Conservation (phyloP, 2,888 invertebrate genomes). For the Eupelmus urozonus region DNA sequence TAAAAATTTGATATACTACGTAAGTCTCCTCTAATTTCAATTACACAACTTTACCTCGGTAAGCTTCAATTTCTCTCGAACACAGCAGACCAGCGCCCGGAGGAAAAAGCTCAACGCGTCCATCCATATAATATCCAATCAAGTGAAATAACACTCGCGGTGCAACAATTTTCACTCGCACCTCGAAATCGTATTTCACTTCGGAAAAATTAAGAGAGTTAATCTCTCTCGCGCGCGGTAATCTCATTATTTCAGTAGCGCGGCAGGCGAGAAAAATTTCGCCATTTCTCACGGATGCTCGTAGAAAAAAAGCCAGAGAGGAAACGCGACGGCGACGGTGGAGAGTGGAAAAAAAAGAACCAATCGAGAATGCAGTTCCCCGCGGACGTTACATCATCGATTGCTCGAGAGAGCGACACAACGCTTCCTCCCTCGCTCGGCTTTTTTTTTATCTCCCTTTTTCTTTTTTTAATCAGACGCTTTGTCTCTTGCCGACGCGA, state of each 20-base stretch:
- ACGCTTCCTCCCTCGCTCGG: constrained; percentile 19
- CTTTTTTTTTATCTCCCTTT: not conserved
- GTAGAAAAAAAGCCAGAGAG: not conserved
- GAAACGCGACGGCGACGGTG: not conserved
- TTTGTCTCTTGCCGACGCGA: constrained; percentile 15
- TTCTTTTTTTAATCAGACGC: constrained; percentile 34
- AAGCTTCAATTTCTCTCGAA: not conserved
- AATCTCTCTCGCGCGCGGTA: not conserved
- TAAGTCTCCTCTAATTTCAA: not conserved
- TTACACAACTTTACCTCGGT: not conserved
- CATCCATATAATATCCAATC: constrained; percentile 20
- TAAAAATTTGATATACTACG: not conserved
- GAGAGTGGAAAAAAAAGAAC: constrained; percentile 13
- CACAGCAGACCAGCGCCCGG: not conserved
- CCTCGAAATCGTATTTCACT: constrained; percentile 12
- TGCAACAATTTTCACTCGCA: constrained; percentile 28
- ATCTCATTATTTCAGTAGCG: constrained; percentile 17
- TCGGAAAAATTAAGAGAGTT: not conserved
- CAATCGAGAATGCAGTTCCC: constrained; percentile 56
- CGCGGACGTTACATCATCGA: constrained; percentile 68
- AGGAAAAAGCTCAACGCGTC: not conserved
- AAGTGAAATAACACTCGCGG: constrained; percentile 17
- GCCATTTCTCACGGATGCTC: constrained; percentile 15
- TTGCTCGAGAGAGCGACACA: constrained; percentile 57
- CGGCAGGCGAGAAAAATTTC: constrained; percentile 30